Evolutionary conservation across 1,140 invertebrate species (phyloP).

Genomic region (Belonocnema kinseyi): DNA sequence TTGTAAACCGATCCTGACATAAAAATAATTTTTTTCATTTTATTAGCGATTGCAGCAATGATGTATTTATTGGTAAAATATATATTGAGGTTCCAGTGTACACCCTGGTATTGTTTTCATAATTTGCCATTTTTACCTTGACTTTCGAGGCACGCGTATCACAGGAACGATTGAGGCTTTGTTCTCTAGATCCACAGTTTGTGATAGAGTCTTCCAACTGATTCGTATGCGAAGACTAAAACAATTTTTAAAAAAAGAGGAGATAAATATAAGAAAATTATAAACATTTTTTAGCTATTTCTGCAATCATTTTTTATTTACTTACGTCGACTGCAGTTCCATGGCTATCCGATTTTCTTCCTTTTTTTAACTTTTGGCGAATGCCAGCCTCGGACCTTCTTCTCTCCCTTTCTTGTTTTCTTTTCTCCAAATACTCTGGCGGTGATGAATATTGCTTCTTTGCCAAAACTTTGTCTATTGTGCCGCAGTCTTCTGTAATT

Average conservation of each 20-base stretch:
- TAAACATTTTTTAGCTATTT: background rate
- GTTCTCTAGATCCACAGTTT: conserved; percentile 64
- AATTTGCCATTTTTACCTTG: conserved; percentile 56
- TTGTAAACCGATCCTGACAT: conserved; percentile 72
- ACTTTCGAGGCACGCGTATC: conserved; percentile 69
- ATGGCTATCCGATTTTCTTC: conserved; percentile 71
- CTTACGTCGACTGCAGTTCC: conserved; percentile 68
- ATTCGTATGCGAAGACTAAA: conserved; percentile 63
- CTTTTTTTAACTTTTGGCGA: conserved; percentile 76
- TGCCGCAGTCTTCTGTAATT: conserved; percentile 63
- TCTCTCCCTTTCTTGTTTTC: conserved; percentile 82
- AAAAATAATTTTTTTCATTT: conserved; percentile 7
- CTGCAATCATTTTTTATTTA: background rate
- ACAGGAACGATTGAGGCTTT: conserved; percentile 66
- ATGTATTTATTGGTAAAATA: background rate
- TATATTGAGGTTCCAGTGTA: background rate
- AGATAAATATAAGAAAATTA: conserved; percentile 28
- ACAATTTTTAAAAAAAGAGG: conserved; percentile 56
- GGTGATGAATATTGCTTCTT: conserved; percentile 89
- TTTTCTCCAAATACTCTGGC: conserved; percentile 89
- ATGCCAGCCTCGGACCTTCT: conserved; percentile 82
- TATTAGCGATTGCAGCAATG: background rate
- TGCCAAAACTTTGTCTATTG: conserved; percentile 73
- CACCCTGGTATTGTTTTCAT: background rate
- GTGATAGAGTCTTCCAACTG: conserved; percentile 58